Conservation (phyloP, 2,797 vertebrate species). For the Aplochiton taeniatus region DNA sequence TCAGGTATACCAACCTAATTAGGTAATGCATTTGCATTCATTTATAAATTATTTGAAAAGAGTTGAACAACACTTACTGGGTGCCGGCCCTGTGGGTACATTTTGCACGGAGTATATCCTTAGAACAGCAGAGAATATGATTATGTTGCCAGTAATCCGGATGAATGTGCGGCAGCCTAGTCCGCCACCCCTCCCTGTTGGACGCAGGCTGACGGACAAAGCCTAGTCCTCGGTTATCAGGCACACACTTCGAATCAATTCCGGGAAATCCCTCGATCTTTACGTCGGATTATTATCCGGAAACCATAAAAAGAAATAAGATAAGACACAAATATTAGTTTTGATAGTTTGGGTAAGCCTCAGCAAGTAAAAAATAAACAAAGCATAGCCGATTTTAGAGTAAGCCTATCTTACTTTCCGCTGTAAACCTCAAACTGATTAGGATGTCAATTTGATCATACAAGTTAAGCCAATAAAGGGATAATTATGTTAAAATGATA, state of each 20-base stretch:
- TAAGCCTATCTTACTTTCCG: too few relatives aligned
- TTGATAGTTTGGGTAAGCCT: too few relatives aligned
- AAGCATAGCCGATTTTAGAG: too few relatives aligned
- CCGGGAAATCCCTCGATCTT: slow-evolving; percentile 45
- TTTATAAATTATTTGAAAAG: slow-evolving; percentile 41
- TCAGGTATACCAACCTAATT: slow-evolving; percentile 52
- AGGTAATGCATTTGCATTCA: slow-evolving; percentile 45
- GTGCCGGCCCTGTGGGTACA: slow-evolving; percentile 96
- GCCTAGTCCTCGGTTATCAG: slow-evolving; percentile 58
- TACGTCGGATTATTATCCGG: slow-evolving; percentile 37
- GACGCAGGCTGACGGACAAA: slow-evolving; percentile 74
- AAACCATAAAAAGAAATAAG: slow-evolving; percentile 49
- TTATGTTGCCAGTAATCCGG: slow-evolving; percentile 57
- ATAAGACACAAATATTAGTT: slow-evolving; percentile 41
- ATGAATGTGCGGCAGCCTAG: slow-evolving; percentile 70
- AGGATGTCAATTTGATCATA: too few relatives aligned
- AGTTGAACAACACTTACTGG: slow-evolving; percentile 80
- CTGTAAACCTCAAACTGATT: too few relatives aligned
- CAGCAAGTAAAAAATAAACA: too few relatives aligned
- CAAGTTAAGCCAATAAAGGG: too few relatives aligned
- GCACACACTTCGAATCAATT: slow-evolving; percentile 51
- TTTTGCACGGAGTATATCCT: slow-evolving; percentile 66
- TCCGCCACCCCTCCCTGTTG: slow-evolving; percentile 67
- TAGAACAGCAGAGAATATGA: slow-evolving; percentile 56
- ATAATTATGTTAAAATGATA: too few relatives aligned